Percentiles rank a stretch among this genome's conserved stretches.
These are phyloP conservation scores for Drosophila picticornis DNA, from an alignment of 2,888 invertebrate genomes.

Conservation along the genomic window DNA sequence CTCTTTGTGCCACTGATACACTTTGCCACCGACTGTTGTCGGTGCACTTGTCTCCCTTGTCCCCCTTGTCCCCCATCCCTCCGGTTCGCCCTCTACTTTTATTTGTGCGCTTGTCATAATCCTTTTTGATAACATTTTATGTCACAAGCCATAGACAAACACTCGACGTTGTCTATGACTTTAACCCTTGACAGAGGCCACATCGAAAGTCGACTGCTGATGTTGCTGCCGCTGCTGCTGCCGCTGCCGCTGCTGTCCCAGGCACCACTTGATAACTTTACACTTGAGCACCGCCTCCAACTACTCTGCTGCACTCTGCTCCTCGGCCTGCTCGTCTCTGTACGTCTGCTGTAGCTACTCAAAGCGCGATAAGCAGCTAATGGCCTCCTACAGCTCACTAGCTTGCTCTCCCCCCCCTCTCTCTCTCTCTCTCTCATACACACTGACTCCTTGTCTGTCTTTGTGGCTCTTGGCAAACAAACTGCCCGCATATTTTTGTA, in stretches of 20 bases:
- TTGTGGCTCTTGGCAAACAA: slow-evolving; percentile 37
- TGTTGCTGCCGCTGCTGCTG: slow-evolving; percentile 26
- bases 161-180: slow-evolving; percentile 75
- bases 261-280: slow-evolving; percentile 76
- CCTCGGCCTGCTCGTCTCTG: not conserved
- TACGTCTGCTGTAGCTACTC: slow-evolving; percentile 47
- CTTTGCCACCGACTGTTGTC: slow-evolving; percentile 22
- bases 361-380: slow-evolving; percentile 77
- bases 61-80: slow-evolving; percentile 18
- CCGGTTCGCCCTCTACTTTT: not conserved
- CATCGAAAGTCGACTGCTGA: slow-evolving; percentile 3
- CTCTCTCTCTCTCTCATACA: not conserved
- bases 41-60: slow-evolving; percentile 14
- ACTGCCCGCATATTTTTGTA: slow-evolving; percentile 54
- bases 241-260: slow-evolving; percentile 37
- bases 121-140: slow-evolving; percentile 80
- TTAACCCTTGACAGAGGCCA: slow-evolving; percentile 72
- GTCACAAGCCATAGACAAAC: slow-evolving; percentile 77
- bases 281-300: slow-evolving; percentile 58
- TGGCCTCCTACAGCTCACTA: slow-evolving; percentile 53
- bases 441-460: slow-evolving; percentile 2
- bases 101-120: slow-evolving; percentile 71
- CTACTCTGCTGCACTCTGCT: not conserved
- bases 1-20: slow-evolving; percentile 71
- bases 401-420: slow-evolving; percentile 3